A percentile compares a stretch with the other conserved stretches of the same genome.
phyloP scores from a whole-genome alignment of 2,888 invertebrate genomes.

The Branchipolynoe longqiensis region DNA sequence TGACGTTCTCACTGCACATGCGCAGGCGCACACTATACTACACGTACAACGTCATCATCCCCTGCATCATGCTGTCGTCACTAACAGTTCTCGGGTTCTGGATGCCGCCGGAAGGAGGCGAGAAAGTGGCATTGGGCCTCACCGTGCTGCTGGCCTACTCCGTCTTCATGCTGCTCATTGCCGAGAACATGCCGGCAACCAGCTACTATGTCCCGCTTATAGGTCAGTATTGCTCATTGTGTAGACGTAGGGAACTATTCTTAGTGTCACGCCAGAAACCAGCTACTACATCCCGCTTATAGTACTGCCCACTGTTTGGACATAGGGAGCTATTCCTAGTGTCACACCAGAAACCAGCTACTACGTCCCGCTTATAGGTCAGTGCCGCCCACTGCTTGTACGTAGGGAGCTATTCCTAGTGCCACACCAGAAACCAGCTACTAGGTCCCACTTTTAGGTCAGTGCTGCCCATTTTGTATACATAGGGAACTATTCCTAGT shows the following conservation, averaged over 20 bases:
- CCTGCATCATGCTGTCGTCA: slow-evolving; percentile 85
- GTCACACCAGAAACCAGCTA: no score
- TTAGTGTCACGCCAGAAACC: no score
- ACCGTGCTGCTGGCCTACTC: slow-evolving; percentile 85
- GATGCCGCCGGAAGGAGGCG: slow-evolving; percentile 84
- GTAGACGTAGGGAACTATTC: not conserved
- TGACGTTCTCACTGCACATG: slow-evolving; percentile 83
- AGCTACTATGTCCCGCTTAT: slow-evolving; percentile 84
- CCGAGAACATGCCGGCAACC: slow-evolving; percentile 85
- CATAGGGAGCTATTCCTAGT: no score
- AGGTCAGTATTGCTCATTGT: slow-evolving; percentile 74
- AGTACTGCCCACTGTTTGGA: not conserved
- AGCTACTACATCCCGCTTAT: no score
- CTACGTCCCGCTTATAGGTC: not conserved
- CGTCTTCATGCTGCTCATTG: slow-evolving; percentile 85
- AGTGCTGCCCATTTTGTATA: no score
- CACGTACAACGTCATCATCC: slow-evolving; percentile 84
- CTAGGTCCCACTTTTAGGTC: no score
- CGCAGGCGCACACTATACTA: slow-evolving; percentile 83
- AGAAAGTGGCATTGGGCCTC: slow-evolving; percentile 84
- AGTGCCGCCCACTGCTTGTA: not conserved
- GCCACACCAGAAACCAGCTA: no score
- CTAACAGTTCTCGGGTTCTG: slow-evolving; percentile 84
- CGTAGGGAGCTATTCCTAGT: not conserved
- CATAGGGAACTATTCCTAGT: no score